Evolutionary conservation across 2,888 invertebrate genomes (phyloP).

Genomic region (Clitarchus hookeri): DNA sequence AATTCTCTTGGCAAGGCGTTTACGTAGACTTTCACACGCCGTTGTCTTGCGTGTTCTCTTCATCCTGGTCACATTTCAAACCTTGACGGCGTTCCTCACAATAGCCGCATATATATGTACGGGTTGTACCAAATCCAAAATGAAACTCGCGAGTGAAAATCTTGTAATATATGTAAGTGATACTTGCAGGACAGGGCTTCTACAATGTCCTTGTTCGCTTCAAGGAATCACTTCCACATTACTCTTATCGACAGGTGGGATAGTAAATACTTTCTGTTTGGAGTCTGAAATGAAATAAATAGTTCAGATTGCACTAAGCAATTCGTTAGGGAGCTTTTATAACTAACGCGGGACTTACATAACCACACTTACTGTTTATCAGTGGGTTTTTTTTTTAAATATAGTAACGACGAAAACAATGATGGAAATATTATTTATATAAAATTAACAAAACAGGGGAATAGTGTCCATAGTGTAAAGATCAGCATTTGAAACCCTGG

Average conservation of each 20-base stretch:
- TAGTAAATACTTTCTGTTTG: not conserved
- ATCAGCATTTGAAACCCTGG: no score
- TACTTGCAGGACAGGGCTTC: constrained; percentile 17
- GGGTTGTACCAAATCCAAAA: constrained; percentile 20
- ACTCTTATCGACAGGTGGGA: not conserved
- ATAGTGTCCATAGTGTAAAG: no score
- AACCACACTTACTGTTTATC: no score
- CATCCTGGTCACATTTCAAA: constrained; percentile 19
- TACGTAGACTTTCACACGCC: constrained; percentile 20
- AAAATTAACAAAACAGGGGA: no score
- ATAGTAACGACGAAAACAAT: no score
- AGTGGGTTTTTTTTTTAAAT: no score
- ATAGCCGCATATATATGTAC: constrained; percentile 20
- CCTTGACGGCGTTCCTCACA: constrained; percentile 22
- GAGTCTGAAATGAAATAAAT: constrained; percentile 19
- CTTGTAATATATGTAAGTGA: constrained; percentile 20
- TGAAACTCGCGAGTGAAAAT: constrained; percentile 21
- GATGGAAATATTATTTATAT: no score
- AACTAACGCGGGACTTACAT: no score
- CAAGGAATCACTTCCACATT: constrained; percentile 25
- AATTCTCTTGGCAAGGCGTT: constrained; percentile 18
- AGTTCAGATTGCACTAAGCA: not conserved
- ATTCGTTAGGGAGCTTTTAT: not conserved
- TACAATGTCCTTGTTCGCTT: not conserved
- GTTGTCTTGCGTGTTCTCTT: constrained; percentile 1